A percentile compares a stretch with the other conserved stretches of the same genome.
phyloP scores from a whole-genome alignment of 1,140 invertebrate genomes.

The Propsilocerus akamusi region DNA sequence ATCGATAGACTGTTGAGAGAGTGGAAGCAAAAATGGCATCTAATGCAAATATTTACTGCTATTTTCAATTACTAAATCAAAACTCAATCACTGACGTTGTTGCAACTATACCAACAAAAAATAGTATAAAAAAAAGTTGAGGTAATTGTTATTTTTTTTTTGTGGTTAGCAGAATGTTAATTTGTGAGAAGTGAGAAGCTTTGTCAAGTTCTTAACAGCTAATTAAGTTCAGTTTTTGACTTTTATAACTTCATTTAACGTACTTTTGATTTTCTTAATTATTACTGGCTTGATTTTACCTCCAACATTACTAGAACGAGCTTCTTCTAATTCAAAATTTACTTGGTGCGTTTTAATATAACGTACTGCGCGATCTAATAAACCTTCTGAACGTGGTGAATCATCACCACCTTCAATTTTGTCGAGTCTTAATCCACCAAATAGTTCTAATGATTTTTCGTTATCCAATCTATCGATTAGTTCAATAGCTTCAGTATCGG shows the following conservation, averaged over 20 bases:
- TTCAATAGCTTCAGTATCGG: conserved; percentile 24
- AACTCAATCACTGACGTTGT: too few species aligned
- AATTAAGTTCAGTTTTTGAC: conserved; percentile 2
- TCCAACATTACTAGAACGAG: conserved; percentile 5
- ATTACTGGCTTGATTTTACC: neutral
- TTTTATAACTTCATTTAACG: conserved; percentile 4
- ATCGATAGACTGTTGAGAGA: too few species aligned
- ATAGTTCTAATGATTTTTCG: conserved; percentile 19
- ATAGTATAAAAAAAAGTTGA: too few species aligned
- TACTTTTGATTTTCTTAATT: conserved; percentile 2
- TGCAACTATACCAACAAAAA: too few species aligned
- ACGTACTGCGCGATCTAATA: conserved; percentile 23
- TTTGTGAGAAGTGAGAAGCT: neutral
- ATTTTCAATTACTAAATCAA: too few species aligned
- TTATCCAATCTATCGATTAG: conserved; percentile 25
- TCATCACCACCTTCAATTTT: conserved; percentile 15
- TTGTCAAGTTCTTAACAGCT: neutral
- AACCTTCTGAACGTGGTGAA: conserved; percentile 9
- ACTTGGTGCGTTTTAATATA: conserved; percentile 25
- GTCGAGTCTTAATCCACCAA: conserved; percentile 22
- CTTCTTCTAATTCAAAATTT: conserved; percentile 23
- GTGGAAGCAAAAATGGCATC: too few species aligned
- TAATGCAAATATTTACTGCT: too few species aligned
- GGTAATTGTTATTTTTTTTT: too few species aligned
- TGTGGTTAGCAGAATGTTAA: neutral